A percentile compares a stretch with the other conserved stretches of the same genome.
Conservation (phyloP, 2,113 vertebrate genomes). For the Anarhynchus alexandrinus region DNA sequence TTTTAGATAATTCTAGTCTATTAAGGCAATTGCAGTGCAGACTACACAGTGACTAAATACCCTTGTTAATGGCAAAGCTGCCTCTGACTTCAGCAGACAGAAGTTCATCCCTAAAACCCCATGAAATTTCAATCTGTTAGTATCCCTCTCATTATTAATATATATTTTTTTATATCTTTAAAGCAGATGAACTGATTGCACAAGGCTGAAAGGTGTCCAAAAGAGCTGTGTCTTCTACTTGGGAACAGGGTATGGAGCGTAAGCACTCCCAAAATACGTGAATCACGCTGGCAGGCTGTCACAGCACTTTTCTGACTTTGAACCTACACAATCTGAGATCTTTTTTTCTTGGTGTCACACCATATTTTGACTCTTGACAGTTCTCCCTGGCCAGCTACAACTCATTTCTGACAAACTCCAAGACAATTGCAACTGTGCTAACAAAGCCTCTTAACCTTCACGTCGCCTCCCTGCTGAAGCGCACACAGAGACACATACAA, state of each 20-base stretch:
- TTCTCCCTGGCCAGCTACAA: not conserved
- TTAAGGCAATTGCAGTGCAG: not conserved
- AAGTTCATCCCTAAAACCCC: not conserved
- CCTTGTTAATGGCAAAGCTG: not conserved
- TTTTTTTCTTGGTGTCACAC: not conserved
- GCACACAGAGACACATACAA: not conserved
- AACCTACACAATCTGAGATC: not conserved
- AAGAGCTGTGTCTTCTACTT: not conserved
- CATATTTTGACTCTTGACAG: not conserved
- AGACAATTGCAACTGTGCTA: not conserved
- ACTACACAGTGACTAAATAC: not conserved
- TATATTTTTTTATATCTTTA: not conserved
- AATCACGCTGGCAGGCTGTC: not conserved
- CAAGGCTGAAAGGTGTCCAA: not conserved
- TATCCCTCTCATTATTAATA: not conserved
- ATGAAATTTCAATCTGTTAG: not conserved
- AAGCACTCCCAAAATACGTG: not conserved
- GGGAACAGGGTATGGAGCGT: not conserved
- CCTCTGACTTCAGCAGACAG: not conserved
- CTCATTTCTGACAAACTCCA: not conserved
- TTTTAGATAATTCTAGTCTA: not conserved
- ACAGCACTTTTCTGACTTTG: not conserved
- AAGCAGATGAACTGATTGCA: not conserved
- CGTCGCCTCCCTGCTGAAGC: rapidly evolving
- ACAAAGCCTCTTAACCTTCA: not conserved